A percentile compares a stretch with the other conserved stretches of the same genome.
Evolutionary conservation across 1,140 invertebrate species (phyloP).

Genomic region (Tetraneura akinire): DNA sequence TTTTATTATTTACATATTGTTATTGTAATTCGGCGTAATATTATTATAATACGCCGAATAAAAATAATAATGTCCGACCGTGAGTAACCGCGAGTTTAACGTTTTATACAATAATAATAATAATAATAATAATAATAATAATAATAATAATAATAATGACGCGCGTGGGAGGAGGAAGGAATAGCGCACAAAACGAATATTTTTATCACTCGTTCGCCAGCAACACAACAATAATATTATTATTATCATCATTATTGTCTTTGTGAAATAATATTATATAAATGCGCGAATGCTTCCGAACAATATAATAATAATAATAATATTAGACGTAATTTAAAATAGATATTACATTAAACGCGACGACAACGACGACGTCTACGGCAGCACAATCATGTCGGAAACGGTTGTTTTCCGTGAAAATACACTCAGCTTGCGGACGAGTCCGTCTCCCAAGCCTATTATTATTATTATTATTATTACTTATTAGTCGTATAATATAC

Average conservation of each 20-base stretch:
- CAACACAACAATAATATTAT: no score
- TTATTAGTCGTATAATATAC: background rate
- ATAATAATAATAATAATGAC: background rate
- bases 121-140: no score
- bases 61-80: background rate
- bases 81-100: background rate
- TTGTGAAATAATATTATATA: no score
- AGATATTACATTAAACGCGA: background rate
- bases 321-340: no score
- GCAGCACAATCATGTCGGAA: slow-evolving; percentile 20
- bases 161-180: background rate
- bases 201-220: background rate
- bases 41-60: background rate
- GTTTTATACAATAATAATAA: no score
- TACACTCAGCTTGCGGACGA: no score
- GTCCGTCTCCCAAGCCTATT: slow-evolving; percentile 6
- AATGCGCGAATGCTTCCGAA: no score
- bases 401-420: slow-evolving; percentile 19
- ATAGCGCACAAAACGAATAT: background rate
- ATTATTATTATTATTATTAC: slow-evolving; percentile 2
- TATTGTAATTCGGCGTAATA: background rate
- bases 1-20: background rate
- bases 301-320: no score
- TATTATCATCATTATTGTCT: no score
- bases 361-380: no score